Base-by-base conservation (phyloP, 2,113 vertebrate genomes). In the Narcine bancroftii region DNA sequence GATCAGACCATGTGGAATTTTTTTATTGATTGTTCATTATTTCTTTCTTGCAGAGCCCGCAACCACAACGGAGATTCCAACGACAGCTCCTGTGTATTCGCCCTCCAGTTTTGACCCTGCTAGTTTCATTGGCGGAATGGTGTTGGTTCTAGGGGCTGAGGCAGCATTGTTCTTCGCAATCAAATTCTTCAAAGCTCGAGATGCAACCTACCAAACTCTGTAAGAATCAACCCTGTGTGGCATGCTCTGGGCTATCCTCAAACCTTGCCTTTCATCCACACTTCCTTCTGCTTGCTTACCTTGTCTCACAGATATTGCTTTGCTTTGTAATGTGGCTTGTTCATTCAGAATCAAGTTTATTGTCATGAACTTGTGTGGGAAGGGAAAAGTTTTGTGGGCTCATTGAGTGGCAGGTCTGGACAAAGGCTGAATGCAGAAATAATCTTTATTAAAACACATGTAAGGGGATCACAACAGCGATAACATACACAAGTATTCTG, bases 171-270 rank as follows among this genome's bases (percentile, higher is more conserved):
- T 98, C 95, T 96, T 99, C 3, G 47, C 97, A 92, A 93, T 99
- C 96, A 97, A 97, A 81, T 98, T 99, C 95, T 95, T 99, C 94
- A 98, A 97, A 93, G 96, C 97, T 0, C 98, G 98, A 96, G 97
- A 99, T 95, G 97, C 96, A 96, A 95, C 93, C 94, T 99, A 99
- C 94, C 98, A 99, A 94, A 97, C 98, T 0, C 97, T 99, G 98
- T 99, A 96, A 99, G 98, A 95, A 89, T 21, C 60, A 13, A 45
- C 33, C 39, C 10, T 7, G 24, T 47, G 63, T 71, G 89, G 21
- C 19, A 45, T 91, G 89, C 63, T 42, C 56, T 89, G 53, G 45
- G 36, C 50, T 56, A 29, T 33, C 1, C 50, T 60, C 60, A 19
- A 13, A 42, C 79, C 47, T 3, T 21, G 29, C 5, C 29, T 69